phyloP scores from a whole-genome alignment of 2,797 vertebrate genomes.

The Petrocephalus sullivani region DNA sequence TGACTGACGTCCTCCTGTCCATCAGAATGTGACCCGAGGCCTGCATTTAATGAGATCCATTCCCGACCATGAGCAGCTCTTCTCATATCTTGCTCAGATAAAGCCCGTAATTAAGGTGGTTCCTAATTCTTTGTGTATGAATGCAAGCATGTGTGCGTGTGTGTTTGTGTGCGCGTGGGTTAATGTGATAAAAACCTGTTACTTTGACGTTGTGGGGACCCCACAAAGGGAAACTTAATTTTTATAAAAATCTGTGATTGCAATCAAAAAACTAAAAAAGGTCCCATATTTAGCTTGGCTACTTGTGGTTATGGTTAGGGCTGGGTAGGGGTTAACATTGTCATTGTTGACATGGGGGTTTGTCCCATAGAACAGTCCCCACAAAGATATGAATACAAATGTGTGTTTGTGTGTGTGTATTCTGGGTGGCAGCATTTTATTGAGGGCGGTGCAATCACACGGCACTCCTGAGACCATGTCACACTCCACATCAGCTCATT shows the following conservation, averaged over 20 bases:
- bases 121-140: background rate
- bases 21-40: conserved; percentile 25
- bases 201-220: too few species aligned
- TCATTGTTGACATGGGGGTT: too few species aligned
- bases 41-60: conserved; percentile 26
- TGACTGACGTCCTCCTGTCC: conserved; percentile 22
- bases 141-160: background rate
- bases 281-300: too few species aligned
- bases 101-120: background rate
- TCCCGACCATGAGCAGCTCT: background rate
- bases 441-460: background rate
- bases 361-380: too few species aligned
- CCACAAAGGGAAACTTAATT: too few species aligned
- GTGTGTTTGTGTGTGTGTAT: background rate
- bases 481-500: conserved; percentile 30
- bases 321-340: too few species aligned
- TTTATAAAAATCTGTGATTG: too few species aligned
- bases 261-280: too few species aligned
- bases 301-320: too few species aligned
- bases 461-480: background rate
- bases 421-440: conserved; percentile 19
- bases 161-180: background rate
- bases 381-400: too few species aligned
- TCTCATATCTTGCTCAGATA: conserved; percentile 17
- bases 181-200: too few species aligned